phyloP scores from a whole-genome alignment of 2,797 vertebrate species.

The Lutjanus campechanus region DNA sequence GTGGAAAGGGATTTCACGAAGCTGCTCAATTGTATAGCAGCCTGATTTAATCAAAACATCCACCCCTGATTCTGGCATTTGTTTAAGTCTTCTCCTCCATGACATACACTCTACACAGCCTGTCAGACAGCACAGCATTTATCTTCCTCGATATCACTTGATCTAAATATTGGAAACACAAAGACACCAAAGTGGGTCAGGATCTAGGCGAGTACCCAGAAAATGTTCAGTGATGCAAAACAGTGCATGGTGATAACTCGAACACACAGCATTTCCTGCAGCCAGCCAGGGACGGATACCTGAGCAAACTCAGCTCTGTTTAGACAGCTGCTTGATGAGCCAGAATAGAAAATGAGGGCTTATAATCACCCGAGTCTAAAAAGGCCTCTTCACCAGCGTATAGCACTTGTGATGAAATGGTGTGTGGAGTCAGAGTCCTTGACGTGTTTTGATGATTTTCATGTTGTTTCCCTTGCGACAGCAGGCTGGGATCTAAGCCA shows the following conservation, averaged over 20 bases:
- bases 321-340: constrained; percentile 83
- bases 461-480: constrained; percentile 48
- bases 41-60: constrained; percentile 37
- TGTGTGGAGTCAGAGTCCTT: constrained; percentile 68
- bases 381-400: constrained; percentile 56
- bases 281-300: constrained; percentile 67
- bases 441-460: constrained; percentile 66
- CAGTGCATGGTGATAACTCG: constrained; percentile 62
- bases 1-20: constrained; percentile 45
- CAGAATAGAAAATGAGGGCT: constrained; percentile 75
- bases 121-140: constrained; percentile 51
- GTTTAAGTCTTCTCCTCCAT: constrained; percentile 59
- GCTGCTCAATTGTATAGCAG: constrained; percentile 21
- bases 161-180: constrained; percentile 78
- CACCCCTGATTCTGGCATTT: constrained; percentile 50
- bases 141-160: constrained; percentile 66
- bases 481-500: constrained; percentile 60
- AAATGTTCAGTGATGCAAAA: constrained; percentile 74
- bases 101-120: constrained; percentile 49
- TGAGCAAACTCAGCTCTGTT: constrained; percentile 80
- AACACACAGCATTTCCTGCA: constrained; percentile 54
- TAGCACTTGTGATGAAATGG: constrained; percentile 64
- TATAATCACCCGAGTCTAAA: constrained; percentile 71
- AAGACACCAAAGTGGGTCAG: constrained; percentile 76
- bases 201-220: constrained; percentile 57